Evolutionary conservation across 2,888 invertebrate species (phyloP), one percentile per base, ranked within the genome.

Genomic region (Meta bourneti): DNA sequence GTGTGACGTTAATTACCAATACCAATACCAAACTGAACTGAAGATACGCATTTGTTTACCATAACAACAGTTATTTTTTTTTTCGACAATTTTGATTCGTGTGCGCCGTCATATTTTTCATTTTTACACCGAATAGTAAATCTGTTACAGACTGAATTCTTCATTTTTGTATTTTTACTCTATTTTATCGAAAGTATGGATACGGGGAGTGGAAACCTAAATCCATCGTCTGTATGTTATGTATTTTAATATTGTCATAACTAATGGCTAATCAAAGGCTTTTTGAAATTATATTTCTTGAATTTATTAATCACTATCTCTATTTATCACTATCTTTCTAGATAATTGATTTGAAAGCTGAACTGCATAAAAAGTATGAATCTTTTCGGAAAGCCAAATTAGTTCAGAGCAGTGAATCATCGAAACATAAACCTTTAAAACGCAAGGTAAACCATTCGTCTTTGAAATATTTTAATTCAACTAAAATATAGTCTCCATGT

Each of bases 301-400:
- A 48, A 13, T 69, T 16, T 51, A 61, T 7, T 19, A 20, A 6
- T 5, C 11, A 72, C 7, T 72, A n/a, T 11, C 19, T 20, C 11
- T 6, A 19, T 61, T 49, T 71, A 20, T 74, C 7, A 69, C 34
- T 78, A 8, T 71, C 16, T 52, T 70, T 83, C 34, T 48, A 91
- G 91, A 13, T 91, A 49, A 82, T 91, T 49, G 87, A 91, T 19
- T 71, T 91, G 48, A 91, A 91, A 83, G 91, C 91, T 19, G 91
- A 91, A 71, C 74, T 91, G 1, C 91, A 91, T n/a, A 91, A 91
- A 61, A 91, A 78, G 72, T 91, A 91, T 78, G 87, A 87, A 54
- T 78, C 74, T 6, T 79, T 91, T 54, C 48, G 52, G 6, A 70
- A 49, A 69, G 82, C 81, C 16, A 91, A 91, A 79, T n/a, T 87